phyloP scores from a whole-genome alignment of 1,140 invertebrate species.

The Mactra quadrangularis region DNA sequence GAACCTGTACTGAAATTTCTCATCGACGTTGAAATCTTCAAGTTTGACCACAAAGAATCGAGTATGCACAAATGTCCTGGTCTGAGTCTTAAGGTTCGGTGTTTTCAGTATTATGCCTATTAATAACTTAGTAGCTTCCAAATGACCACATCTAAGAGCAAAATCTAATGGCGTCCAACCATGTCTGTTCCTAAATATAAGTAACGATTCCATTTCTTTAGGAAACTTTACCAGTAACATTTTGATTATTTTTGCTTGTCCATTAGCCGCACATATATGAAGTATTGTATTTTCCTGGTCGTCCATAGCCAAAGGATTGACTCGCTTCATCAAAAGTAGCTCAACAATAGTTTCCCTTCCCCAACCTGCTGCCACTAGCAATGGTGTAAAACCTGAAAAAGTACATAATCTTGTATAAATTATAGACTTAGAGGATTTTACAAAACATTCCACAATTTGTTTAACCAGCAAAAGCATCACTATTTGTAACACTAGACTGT shows the following conservation, averaged over 20 bases:
- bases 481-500: too few relatives aligned
- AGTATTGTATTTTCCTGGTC: slow-evolving; percentile 56
- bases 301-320: slow-evolving; percentile 41
- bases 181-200: slow-evolving; percentile 50
- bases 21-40: slow-evolving; percentile 49
- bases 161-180: slow-evolving; percentile 61
- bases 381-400: slow-evolving; percentile 82
- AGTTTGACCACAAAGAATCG: slow-evolving; percentile 54
- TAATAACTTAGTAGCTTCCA: slow-evolving; percentile 42
- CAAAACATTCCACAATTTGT: too few relatives aligned
- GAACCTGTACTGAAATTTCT: slow-evolving; percentile 50
- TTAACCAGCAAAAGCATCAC: too few relatives aligned
- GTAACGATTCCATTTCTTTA: slow-evolving; percentile 56
- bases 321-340: slow-evolving; percentile 23
- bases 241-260: slow-evolving; percentile 45
- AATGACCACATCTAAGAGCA: slow-evolving; percentile 54
- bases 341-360: slow-evolving; percentile 52
- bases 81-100: slow-evolving; percentile 26
- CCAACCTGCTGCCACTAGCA: slow-evolving; percentile 82
- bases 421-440: too few relatives aligned
- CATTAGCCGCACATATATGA: slow-evolving; percentile 53
- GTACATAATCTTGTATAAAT: too few relatives aligned
- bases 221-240: slow-evolving; percentile 35
- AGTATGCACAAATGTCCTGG: slow-evolving; percentile 53
- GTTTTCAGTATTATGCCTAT: slow-evolving; percentile 29